These are phyloP conservation scores for Grallaria varia DNA, from an alignment of 2,113 vertebrate species.

Conservation along the genomic window DNA sequence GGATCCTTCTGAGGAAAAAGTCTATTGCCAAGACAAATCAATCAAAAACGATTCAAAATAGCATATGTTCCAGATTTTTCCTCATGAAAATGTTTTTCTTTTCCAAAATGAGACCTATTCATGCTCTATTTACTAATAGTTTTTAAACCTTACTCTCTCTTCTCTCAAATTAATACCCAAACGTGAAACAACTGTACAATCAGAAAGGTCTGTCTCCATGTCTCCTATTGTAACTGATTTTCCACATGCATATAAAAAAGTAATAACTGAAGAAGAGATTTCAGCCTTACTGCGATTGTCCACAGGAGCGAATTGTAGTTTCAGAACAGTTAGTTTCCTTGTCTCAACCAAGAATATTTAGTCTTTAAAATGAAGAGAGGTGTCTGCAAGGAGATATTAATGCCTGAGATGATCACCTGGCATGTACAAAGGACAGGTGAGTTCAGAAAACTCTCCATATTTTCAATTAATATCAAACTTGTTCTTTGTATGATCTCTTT, in stretches of 20 bases:
- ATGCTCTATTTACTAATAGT: neutral
- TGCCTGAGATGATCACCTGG: neutral
- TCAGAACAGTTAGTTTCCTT: neutral
- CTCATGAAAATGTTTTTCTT: neutral
- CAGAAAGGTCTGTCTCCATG: neutral
- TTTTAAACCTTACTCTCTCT: neutral
- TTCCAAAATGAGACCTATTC: neutral
- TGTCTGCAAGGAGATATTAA: neutral
- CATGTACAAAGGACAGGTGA: neutral
- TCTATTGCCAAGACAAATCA: neutral
- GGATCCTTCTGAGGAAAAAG: neutral
- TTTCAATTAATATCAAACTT: neutral
- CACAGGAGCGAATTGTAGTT: neutral
- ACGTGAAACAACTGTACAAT: neutral
- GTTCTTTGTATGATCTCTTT: neutral
- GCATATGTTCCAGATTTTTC: neutral
- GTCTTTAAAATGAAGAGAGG: neutral
- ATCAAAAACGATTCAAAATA: neutral
- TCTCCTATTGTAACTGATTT: neutral
- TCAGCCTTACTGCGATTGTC: rapidly evolving
- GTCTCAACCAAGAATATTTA: neutral
- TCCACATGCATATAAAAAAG: neutral
- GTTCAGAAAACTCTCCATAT: neutral
- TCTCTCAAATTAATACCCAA: neutral
- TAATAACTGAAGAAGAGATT: neutral